Percentiles rank a stretch among this genome's conserved stretches.
Evolutionary conservation across 2,888 invertebrate genomes (phyloP).

Genomic region (Epinotia nisella): DNA sequence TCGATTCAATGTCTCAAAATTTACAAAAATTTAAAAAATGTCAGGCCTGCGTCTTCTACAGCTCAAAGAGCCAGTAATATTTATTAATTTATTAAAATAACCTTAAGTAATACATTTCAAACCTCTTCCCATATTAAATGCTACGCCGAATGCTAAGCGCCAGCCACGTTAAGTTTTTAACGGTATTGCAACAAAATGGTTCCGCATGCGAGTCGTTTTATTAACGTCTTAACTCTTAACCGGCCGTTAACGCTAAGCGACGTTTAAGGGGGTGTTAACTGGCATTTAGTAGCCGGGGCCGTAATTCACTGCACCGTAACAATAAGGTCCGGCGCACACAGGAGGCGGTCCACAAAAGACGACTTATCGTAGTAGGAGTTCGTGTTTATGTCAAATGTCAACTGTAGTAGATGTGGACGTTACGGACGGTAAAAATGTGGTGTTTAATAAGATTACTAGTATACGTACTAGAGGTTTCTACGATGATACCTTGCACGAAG

Average conservation of each 20-base stretch:
- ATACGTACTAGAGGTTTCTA: too few species aligned
- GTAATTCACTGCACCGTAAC: slow-evolving; percentile 30
- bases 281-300: slow-evolving; percentile 13
- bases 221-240: slow-evolving; percentile 20
- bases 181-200: slow-evolving; percentile 9
- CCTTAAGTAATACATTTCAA: too few species aligned
- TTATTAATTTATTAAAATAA: too few species aligned
- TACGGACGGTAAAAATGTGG: not conserved
- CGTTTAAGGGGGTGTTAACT: slow-evolving; percentile 38
- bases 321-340: slow-evolving; percentile 17
- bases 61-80: too few species aligned
- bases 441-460: too few species aligned
- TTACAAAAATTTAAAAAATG: too few species aligned
- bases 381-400: not conserved
- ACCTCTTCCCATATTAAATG: too few species aligned
- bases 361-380: not conserved
- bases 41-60: too few species aligned
- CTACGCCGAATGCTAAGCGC: not conserved
- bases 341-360: not conserved
- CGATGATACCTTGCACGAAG: too few species aligned
- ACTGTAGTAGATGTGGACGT: not conserved
- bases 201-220: slow-evolving; percentile 7
- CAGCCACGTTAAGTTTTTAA: not conserved
- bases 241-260: slow-evolving; percentile 30
- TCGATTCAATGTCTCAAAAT: too few species aligned